Percentiles rank a stretch among this genome's conserved stretches.
phyloP scores from a whole-genome alignment of 2,113 vertebrate species.

The Recurvirostra avosetta region DNA sequence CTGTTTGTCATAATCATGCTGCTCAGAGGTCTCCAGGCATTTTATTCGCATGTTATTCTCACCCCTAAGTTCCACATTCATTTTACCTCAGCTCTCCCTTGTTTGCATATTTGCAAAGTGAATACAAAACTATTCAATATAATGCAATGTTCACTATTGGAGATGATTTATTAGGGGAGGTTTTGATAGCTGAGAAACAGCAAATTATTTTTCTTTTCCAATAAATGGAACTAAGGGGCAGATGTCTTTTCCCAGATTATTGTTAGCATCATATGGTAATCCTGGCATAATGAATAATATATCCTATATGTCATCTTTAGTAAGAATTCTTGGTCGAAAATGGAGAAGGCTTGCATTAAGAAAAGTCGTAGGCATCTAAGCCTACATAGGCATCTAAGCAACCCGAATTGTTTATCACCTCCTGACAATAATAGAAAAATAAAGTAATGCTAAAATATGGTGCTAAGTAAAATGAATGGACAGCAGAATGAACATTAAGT shows the following conservation, averaged over 20 bases:
- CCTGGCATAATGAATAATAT: neutral
- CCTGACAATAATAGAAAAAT: neutral
- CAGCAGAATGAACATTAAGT: neutral
- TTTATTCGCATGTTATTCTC: neutral
- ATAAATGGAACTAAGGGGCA: slow-evolving; percentile 24
- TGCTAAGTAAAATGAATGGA: neutral
- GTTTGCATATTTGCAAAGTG: slow-evolving; percentile 53
- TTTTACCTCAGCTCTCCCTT: slow-evolving; percentile 52
- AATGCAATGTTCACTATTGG: slow-evolving; percentile 11
- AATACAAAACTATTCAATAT: slow-evolving; percentile 46
- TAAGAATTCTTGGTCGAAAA: neutral
- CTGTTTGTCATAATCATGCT: neutral
- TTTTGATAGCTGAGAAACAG: slow-evolving; percentile 4
- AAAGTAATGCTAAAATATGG: neutral
- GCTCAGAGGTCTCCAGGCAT: neutral
- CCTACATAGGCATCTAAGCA: neutral
- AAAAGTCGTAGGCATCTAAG: neutral
- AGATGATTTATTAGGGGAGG: slow-evolving; percentile 19
- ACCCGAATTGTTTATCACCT: neutral
- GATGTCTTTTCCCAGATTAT: neutral
- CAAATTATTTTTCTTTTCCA: slow-evolving; percentile 2
- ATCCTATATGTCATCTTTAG: neutral
- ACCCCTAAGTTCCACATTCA: slow-evolving; percentile 14
- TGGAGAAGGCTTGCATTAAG: neutral
- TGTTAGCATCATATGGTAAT: neutral